These are phyloP conservation scores for Argentina silus DNA, from an alignment of 2,797 vertebrate genomes.

Conservation along the genomic window DNA sequence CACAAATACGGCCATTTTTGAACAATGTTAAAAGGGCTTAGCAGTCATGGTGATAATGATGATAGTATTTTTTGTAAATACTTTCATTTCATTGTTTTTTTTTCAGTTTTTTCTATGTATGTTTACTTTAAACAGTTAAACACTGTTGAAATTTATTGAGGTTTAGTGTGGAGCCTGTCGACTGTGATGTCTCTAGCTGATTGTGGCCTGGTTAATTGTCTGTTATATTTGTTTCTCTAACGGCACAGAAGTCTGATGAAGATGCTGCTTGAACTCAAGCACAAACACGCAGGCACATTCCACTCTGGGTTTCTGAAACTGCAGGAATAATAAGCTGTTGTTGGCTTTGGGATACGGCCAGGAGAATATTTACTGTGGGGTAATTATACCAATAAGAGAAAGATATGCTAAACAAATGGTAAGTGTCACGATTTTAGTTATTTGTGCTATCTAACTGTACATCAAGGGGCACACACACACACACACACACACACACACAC, in stretches of 20 bases:
- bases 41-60: constrained; percentile 67
- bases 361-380: constrained; percentile 37
- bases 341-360: constrained; percentile 45
- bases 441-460: not conserved
- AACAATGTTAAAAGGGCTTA: constrained; percentile 67
- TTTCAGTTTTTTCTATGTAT: not conserved
- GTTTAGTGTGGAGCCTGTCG: constrained; percentile 47
- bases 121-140: not conserved
- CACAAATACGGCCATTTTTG: constrained; percentile 63
- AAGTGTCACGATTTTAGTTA: constrained; percentile 24
- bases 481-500: not conserved
- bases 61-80: constrained; percentile 59
- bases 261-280: constrained; percentile 51
- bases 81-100: constrained; percentile 18
- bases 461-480: not conserved
- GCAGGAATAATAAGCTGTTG: constrained; percentile 34
- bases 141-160: constrained; percentile 18
- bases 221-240: constrained; percentile 54
- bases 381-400: not conserved
- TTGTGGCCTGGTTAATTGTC: constrained; percentile 47
- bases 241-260: constrained; percentile 35
- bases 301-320: constrained; percentile 13
- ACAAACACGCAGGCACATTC: constrained; percentile 55
- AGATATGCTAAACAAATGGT: not conserved
- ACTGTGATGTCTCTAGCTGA: constrained; percentile 54